Evolutionary conservation across 2,113 vertebrate species (phyloP).

Genomic region (Corythornis cristatus): DNA sequence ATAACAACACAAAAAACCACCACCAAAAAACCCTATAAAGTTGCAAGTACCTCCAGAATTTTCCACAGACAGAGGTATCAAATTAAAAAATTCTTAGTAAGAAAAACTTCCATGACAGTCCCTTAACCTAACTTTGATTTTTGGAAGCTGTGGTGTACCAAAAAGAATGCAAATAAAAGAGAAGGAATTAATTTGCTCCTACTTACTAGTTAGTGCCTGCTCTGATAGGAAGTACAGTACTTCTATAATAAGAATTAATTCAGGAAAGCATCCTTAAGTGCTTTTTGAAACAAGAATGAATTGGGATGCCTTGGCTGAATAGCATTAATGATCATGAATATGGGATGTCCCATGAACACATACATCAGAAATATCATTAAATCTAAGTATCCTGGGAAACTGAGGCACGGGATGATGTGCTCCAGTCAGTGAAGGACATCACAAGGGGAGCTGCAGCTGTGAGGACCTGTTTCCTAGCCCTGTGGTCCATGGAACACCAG

Average conservation of each 20-base stretch:
- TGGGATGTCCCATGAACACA: accelerated
- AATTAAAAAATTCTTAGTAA: background rate
- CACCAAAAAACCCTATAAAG: background rate
- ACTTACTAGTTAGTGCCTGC: background rate
- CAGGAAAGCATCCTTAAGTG: background rate
- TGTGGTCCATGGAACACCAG: background rate
- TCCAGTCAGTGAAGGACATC: background rate
- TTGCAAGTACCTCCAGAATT: background rate
- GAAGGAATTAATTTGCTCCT: background rate
- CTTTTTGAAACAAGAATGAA: background rate
- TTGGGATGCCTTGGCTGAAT: background rate
- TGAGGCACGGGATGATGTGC: background rate
- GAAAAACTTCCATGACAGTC: background rate
- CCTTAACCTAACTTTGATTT: background rate
- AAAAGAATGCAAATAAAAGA: background rate
- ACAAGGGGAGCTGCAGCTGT: background rate
- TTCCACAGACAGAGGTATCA: background rate
- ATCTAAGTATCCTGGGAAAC: background rate
- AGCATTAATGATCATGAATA: background rate
- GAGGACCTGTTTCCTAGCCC: accelerated
- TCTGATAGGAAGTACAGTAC: background rate
- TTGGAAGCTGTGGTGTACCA: background rate
- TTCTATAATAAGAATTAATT: background rate
- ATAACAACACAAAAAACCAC: background rate
- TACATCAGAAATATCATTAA: background rate